Base-by-base conservation (phyloP, 2,797 vertebrate species). In the Naso thynnoides region DNA sequence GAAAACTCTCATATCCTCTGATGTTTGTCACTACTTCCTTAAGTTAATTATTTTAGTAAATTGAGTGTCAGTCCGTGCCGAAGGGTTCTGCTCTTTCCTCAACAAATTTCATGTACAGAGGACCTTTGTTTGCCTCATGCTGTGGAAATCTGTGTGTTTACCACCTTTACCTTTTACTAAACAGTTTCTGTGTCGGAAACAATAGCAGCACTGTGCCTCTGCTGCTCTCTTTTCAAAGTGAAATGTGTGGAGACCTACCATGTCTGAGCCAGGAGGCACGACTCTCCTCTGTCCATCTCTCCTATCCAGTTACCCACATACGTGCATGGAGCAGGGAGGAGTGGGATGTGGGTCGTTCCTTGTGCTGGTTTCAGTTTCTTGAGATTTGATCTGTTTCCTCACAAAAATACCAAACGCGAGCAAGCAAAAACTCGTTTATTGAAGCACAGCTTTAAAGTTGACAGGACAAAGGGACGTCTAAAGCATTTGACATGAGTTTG, bases 231-330 rank as follows among this genome's bases (percentile, higher is more conserved):
- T 49, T 63, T 79, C 78, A 81, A 66, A 67, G 70, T 57, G 53
- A 81, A 68, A 65, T 69, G 48, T 45, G 47, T 47, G 36, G 55
- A 76, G 59, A 65, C 62, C 68, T 63, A 76, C 55, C 70, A 70
- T 64, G 45, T 68, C 42, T 48, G 21, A 79, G 62, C 56, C 68
- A 48, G 49, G 47, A 41, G 61, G 69, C 73, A 47, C 5, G 13
- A 70, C 38, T 61, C 38, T 77, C 33, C 33, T 71, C 63, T 64
- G 53, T 78, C 73, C 70, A n/a, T 83, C 70, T 72, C 63, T 58
- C 64, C 56, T 77, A 63, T 87, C 62, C 50, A 72, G 76, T 86
- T 83, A 72, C 75, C 13, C 44, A 61, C 13, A 70, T 15, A 65
- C 11, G 10, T 33, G 33, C n/a, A 13, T 5, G 7, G 45, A 55